Percentiles rank a stretch among this genome's conserved stretches.
Conservation (phyloP, 2,113 vertebrate genomes). For the Triplophysa tibetana region DNA sequence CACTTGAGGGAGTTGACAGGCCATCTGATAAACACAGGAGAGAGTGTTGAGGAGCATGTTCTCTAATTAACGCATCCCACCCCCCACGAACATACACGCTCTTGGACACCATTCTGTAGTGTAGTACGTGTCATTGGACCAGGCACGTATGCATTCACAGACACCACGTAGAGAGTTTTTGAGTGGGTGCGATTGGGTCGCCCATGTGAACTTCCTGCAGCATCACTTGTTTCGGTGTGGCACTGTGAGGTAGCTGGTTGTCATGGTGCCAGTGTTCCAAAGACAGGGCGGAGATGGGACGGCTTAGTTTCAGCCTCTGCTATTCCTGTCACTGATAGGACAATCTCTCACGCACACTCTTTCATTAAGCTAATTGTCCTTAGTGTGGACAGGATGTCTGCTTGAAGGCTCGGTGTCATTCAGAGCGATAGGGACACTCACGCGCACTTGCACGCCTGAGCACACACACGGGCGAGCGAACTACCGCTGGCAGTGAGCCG, state of each 20-base stretch:
- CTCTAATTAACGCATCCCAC: slow-evolving; percentile 22
- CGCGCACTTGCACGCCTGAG: slow-evolving; percentile 5
- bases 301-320: slow-evolving; percentile 37
- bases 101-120: slow-evolving; percentile 6
- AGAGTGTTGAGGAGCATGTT: slow-evolving; percentile 26
- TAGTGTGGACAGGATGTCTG: slow-evolving; percentile 61
- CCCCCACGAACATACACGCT: not conserved
- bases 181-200: slow-evolving; percentile 39
- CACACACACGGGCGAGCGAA: slow-evolving; percentile 26
- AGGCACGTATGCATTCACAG: slow-evolving; percentile 12
- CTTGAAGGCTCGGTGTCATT: slow-evolving; percentile 51
- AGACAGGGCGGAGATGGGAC: slow-evolving; percentile 8
- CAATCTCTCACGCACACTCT: slow-evolving; percentile 42
- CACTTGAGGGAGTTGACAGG: slow-evolving; percentile 39
- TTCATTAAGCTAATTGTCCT: slow-evolving; percentile 69
- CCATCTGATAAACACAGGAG: slow-evolving; percentile 41
- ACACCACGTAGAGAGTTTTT: slow-evolving; percentile 8
- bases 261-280: slow-evolving; percentile 28
- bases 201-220: slow-evolving; percentile 33
- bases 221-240: slow-evolving; percentile 27
- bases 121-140: slow-evolving; percentile 29
- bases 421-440: slow-evolving; percentile 35
- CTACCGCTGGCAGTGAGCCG: slow-evolving; percentile 63
- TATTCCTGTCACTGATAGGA: slow-evolving; percentile 47
- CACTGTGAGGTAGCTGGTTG: slow-evolving; percentile 29